phyloP scores from a whole-genome alignment of 1,140 invertebrate genomes.

The Anastatus disparis region DNA sequence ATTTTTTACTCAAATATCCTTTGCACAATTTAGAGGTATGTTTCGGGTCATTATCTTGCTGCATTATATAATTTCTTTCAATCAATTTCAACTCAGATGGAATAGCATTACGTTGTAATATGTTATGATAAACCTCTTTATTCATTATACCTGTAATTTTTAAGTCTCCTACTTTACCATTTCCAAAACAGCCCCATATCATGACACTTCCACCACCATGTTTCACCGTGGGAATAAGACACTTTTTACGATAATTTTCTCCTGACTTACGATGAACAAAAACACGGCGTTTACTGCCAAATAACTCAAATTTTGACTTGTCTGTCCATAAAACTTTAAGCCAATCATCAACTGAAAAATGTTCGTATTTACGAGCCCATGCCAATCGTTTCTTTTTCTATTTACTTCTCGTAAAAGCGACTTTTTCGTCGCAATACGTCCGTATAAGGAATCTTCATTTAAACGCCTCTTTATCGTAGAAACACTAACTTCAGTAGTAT shows the following conservation, averaged over 20 bases:
- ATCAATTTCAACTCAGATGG: background rate
- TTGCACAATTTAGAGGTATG: background rate
- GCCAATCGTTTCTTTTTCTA: background rate
- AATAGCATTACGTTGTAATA: no score
- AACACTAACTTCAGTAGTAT: background rate
- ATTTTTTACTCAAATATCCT: background rate
- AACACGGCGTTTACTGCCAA: background rate
- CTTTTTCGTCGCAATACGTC: no score
- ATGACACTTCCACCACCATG: no score
- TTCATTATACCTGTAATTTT: no score
- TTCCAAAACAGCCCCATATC: no score
- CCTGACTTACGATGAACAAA: background rate
- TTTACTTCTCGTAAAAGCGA: background rate
- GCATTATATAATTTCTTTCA: background rate
- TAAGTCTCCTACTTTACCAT: no score
- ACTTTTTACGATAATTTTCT: no score
- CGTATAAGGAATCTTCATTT: no score
- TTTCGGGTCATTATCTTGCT: slow-evolving; percentile 21
- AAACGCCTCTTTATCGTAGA: no score
- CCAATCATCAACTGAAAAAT: slow-evolving; percentile 3
- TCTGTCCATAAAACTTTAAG: no score
- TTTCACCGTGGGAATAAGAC: no score
- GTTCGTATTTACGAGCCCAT: background rate
- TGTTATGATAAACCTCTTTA: no score
- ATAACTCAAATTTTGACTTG: background rate